Evolutionary conservation across 2,113 vertebrate species (phyloP).

Genomic region (Triplophysa siluroides): DNA sequence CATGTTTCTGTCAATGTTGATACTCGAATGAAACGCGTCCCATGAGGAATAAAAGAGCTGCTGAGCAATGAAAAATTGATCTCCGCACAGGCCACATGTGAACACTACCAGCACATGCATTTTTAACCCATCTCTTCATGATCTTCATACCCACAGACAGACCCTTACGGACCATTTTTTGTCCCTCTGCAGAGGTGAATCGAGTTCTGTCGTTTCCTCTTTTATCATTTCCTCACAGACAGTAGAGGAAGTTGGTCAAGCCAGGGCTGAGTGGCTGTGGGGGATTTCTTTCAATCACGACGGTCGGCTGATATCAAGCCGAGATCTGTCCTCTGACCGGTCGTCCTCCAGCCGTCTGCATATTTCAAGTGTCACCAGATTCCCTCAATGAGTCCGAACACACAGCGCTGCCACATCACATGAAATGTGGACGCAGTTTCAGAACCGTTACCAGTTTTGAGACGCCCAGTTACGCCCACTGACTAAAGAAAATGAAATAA

Average conservation of each 20-base stretch:
- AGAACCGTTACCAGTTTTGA: neutral
- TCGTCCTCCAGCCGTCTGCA: too few relatives aligned
- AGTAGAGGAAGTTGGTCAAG: neutral
- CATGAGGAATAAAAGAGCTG: neutral
- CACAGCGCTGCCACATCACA: constrained; percentile 8
- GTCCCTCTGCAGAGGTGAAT: neutral
- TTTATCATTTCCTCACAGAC: constrained; percentile 16
- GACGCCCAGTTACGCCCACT: neutral
- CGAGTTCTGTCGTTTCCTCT: constrained; percentile 9
- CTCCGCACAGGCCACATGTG: neutral
- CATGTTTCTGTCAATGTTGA: too few relatives aligned
- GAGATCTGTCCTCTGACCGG: neutral
- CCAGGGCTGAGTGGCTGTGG: too few relatives aligned
- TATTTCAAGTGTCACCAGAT: constrained; percentile 43
- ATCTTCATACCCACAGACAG: neutral
- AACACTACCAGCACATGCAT: neutral
- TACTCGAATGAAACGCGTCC: neutral
- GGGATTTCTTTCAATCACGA: constrained; percentile 35
- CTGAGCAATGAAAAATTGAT: neutral
- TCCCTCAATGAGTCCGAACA: constrained; percentile 4
- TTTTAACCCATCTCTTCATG: neutral
- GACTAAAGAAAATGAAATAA: neutral
- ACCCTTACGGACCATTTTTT: neutral
- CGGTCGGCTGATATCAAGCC: constrained; percentile 18
- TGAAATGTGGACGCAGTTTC: constrained; percentile 32